Conservation (phyloP, 2,797 vertebrate genomes). For the Astyanax mexicanus region DNA sequence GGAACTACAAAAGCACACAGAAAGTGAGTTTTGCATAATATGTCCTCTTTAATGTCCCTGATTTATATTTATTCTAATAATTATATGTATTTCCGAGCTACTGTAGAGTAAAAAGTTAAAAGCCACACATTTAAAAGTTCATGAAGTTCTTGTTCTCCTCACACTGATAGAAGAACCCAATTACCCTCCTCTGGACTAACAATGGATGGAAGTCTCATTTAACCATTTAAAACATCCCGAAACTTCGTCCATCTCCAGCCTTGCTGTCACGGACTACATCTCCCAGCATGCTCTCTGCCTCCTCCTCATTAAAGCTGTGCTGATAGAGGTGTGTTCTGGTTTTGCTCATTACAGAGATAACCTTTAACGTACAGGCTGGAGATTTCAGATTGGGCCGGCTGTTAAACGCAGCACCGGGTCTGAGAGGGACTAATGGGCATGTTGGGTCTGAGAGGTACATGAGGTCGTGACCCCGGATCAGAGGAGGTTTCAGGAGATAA, state of each 20-base stretch:
- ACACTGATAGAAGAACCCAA: not conserved
- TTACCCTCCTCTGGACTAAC: not conserved
- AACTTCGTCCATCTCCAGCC: not conserved
- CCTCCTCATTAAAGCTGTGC: not conserved
- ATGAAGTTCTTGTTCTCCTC: not conserved
- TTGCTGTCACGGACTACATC: not conserved
- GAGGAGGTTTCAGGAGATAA: not conserved
- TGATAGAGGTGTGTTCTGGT: not conserved
- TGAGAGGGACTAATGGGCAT: not conserved
- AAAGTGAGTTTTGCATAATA: too few species aligned
- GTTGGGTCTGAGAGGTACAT: conserved; percentile 1
- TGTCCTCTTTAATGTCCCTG: too few species aligned
- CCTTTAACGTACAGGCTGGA: not conserved
- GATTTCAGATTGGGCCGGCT: not conserved
- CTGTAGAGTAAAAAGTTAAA: too few species aligned
- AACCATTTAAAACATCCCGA: not conserved
- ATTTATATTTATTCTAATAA: too few species aligned
- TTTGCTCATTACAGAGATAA: not conserved
- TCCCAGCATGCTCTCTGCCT: not conserved
- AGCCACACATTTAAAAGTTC: too few species aligned
- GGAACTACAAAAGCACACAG: too few species aligned
- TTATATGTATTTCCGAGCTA: too few species aligned
- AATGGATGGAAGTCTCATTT: not conserved
- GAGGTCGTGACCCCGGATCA: not conserved
- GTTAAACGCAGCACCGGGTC: not conserved